Percentiles rank a stretch among this genome's conserved stretches.
Evolutionary conservation across 1,140 invertebrate species (phyloP).

Genomic region (Neodiprion lecontei): DNA sequence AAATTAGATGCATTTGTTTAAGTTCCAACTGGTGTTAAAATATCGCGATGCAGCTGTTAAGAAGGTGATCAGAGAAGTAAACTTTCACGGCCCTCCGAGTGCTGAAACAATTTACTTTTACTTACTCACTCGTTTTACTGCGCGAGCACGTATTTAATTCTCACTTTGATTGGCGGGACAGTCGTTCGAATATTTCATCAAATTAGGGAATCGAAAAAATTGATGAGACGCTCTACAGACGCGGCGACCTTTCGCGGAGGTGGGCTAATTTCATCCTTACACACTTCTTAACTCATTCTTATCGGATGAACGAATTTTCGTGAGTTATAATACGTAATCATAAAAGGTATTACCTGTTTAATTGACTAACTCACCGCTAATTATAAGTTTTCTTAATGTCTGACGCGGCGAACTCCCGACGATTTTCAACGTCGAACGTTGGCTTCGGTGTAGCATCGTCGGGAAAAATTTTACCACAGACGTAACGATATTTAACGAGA

Average conservation of each 20-base stretch:
- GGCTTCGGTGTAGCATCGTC: no score
- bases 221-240: neutral
- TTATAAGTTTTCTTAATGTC: no score
- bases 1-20: neutral
- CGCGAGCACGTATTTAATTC: neutral
- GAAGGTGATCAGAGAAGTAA: neutral
- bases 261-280: neutral
- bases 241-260: no score
- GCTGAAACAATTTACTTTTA: neutral
- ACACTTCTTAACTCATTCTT: neutral
- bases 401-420: no score
- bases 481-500: no score
- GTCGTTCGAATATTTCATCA: neutral
- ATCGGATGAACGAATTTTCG: neutral
- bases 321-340: no score
- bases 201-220: neutral
- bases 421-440: no score
- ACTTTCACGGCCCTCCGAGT: neutral
- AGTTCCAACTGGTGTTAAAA: neutral
- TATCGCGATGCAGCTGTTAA: neutral
- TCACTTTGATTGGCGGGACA: neutral
- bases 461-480: no score
- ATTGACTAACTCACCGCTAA: neutral
- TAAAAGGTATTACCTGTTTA: neutral
- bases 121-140: neutral